Percentiles rank a stretch among this genome's conserved stretches.
Conservation (phyloP, 1,140 invertebrate genomes). For the Penaeus vannamei region DNA sequence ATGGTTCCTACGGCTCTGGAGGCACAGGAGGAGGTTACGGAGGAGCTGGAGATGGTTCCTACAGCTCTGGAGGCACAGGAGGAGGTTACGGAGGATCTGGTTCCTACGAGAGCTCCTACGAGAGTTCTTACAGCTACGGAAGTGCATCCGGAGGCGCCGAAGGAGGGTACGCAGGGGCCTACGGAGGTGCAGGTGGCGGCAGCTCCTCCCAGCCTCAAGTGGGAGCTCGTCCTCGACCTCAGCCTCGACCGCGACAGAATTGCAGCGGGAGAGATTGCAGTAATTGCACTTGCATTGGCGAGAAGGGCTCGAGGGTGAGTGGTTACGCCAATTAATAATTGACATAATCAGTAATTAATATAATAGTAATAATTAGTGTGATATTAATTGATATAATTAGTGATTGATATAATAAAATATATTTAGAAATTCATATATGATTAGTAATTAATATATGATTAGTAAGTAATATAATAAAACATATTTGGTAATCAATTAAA, state of each 20-base stretch:
- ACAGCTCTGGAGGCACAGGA: conserved; percentile 23
- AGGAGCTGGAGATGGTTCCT: background rate
- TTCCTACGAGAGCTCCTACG: conserved; percentile 7
- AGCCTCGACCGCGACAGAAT: conserved; percentile 45
- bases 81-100: conserved; percentile 35
- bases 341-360: conserved; percentile 38
- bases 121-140: conserved; percentile 19
- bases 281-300: conserved; percentile 91
- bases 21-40: conserved; percentile 44
- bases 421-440: too few relatives aligned
- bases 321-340: background rate
- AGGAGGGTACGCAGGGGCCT: too few relatives aligned
- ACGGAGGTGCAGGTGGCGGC: background rate
- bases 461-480: too few relatives aligned
- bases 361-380: conserved; percentile 8
- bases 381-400: background rate
- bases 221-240: conserved; percentile 36
- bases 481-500: too few relatives aligned
- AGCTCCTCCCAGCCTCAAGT: conserved; percentile 17
- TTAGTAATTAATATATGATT: too few relatives aligned
- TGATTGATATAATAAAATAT: too few relatives aligned
- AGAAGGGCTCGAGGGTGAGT: conserved; percentile 89
- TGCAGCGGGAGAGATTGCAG: conserved; percentile 74
- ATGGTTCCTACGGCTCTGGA: background rate
- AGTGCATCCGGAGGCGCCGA: conserved; percentile 14